phyloP scores from a whole-genome alignment of 2,888 invertebrate species.

The Dinocampus coccinellae region DNA sequence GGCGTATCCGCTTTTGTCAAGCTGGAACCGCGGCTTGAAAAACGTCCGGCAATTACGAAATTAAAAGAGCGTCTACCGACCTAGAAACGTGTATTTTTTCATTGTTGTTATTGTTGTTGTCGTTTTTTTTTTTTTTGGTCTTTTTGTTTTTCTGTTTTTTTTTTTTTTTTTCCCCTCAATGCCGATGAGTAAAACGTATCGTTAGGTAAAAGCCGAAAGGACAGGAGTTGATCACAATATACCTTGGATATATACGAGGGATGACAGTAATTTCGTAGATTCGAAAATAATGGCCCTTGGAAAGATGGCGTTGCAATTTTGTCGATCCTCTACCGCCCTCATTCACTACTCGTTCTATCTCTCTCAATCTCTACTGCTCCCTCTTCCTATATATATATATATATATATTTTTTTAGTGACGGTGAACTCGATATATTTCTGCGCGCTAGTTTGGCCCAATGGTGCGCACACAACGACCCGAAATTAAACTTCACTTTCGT shows the following conservation, averaged over 20 bases:
- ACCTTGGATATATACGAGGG: slow-evolving; percentile 43
- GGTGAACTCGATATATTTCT: not conserved
- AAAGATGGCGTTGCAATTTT: slow-evolving; percentile 50
- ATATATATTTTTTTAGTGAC: not conserved
- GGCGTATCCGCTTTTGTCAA: slow-evolving; percentile 31
- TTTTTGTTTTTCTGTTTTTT: not conserved
- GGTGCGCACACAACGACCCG: slow-evolving; percentile 33
- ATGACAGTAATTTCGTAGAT: slow-evolving; percentile 61
- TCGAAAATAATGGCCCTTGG: slow-evolving; percentile 57
- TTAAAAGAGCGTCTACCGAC: slow-evolving; percentile 44
- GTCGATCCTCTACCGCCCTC: slow-evolving; percentile 21
- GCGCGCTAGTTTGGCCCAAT: not conserved
- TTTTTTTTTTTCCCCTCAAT: not conserved
- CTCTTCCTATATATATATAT: not conserved
- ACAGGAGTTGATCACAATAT: slow-evolving; percentile 52
- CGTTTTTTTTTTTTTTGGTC: not conserved
- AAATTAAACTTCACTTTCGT: slow-evolving; percentile 47
- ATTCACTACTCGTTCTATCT: not conserved
- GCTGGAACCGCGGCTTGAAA: slow-evolving; percentile 34
- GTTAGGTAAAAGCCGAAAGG: slow-evolving; percentile 43
- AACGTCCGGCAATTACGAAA: slow-evolving; percentile 46
- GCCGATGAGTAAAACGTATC: slow-evolving; percentile 40
- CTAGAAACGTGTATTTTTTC: slow-evolving; percentile 35
- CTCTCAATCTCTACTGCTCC: not conserved
- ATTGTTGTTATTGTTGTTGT: not conserved